A percentile compares a stretch with the other conserved stretches of the same genome.
Evolutionary conservation across 2,797 vertebrate genomes (phyloP).

Genomic region (Pseudocheirus occidentalis): DNA sequence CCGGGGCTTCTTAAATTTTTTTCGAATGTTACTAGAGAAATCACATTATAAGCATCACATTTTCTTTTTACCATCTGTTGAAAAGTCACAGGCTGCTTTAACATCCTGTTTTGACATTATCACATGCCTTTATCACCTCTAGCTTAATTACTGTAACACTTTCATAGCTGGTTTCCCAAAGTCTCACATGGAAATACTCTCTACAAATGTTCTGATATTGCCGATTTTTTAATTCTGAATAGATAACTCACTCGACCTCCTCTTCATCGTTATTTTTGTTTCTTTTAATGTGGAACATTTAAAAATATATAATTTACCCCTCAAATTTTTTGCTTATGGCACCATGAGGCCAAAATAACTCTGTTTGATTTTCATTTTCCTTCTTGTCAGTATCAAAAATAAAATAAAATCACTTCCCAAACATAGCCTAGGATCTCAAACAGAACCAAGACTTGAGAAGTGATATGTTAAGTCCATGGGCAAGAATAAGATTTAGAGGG

Average conservation of each 20-base stretch:
- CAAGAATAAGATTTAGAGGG: background rate
- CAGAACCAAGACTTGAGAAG: conserved; percentile 44
- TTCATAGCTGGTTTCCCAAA: conserved; percentile 36
- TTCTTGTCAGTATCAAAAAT: conserved; percentile 63
- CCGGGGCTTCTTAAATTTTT: background rate
- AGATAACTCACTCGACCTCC: background rate
- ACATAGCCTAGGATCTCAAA: conserved; percentile 54
- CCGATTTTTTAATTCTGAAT: background rate
- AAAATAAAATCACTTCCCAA: conserved; percentile 61
- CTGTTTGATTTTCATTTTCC: conserved; percentile 68
- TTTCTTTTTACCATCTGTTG: conserved; percentile 50
- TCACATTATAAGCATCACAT: conserved; percentile 25
- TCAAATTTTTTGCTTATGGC: conserved; percentile 41
- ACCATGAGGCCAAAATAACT: conserved; percentile 36
- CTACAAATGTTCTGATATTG: background rate
- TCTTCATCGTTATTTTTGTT: conserved; percentile 25
- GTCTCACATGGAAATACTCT: conserved; percentile 23
- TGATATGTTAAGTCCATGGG: conserved; percentile 39
- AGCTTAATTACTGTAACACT: conserved; percentile 42
- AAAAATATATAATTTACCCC: conserved; percentile 23
- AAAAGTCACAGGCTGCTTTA: conserved; percentile 13
- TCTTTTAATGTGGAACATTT: background rate
- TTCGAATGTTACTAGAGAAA: conserved; percentile 26
- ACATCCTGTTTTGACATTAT: conserved; percentile 48
- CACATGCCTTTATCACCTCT: conserved; percentile 6